Conservation (phyloP, 2,113 vertebrate species). For the Aleadryas rufinucha region DNA sequence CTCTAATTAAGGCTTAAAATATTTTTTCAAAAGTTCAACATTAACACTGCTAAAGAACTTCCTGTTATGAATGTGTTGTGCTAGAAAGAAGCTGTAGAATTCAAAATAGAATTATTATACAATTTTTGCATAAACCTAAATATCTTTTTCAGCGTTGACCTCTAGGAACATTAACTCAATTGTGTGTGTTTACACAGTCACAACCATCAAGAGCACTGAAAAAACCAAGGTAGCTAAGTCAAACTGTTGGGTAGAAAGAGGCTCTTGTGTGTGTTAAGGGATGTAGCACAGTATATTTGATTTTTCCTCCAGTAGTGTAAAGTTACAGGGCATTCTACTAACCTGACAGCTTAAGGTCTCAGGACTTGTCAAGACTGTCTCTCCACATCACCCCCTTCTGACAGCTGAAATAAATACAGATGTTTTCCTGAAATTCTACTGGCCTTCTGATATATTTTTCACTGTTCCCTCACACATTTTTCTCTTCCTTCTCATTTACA, state of each 20-base stretch:
- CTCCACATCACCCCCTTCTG: background rate
- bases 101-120: background rate
- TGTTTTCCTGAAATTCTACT: background rate
- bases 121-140: background rate
- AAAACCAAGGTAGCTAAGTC: background rate
- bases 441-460: background rate
- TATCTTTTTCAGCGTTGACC: background rate
- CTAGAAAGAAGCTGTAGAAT: background rate
- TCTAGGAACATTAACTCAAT: background rate
- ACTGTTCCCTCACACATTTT: background rate
- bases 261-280: background rate
- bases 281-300: background rate
- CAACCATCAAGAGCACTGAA: background rate
- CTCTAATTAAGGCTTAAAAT: constrained; percentile 29
- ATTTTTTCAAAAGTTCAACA: background rate
- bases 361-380: background rate
- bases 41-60: background rate
- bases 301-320: background rate
- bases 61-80: background rate
- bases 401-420: background rate
- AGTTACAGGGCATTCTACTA: background rate
- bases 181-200: background rate
- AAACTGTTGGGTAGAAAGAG: background rate
- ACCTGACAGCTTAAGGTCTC: background rate
- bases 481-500: background rate